These are phyloP conservation scores for Leucophenga varia DNA, from an alignment of 1,140 invertebrate genomes.

Conservation along the genomic window DNA sequence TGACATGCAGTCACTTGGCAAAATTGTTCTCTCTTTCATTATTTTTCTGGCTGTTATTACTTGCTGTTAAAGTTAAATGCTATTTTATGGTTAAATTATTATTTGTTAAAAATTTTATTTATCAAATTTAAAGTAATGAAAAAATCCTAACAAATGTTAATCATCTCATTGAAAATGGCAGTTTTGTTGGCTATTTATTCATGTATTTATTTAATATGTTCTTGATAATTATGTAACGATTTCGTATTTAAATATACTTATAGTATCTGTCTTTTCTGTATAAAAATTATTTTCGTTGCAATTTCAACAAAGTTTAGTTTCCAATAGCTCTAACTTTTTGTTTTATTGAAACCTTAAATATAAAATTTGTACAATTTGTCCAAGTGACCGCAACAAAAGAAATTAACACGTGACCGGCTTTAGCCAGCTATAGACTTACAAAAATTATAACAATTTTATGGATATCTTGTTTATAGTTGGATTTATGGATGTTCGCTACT, in stretches of 20 bases:
- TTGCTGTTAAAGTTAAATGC: no score
- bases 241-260: no score
- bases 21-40: conserved; percentile 8
- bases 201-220: conserved; percentile 22
- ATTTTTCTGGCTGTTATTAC: conserved; percentile 19
- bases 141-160: conserved; percentile 38
- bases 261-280: no score
- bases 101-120: conserved; percentile 35
- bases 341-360: conserved; percentile 38
- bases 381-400: conserved; percentile 38
- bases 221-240: not conserved
- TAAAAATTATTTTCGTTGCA: not conserved
- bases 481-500: no score
- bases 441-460: no score
- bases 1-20: no score
- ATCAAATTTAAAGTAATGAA: conserved; percentile 40
- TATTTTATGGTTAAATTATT: no score
- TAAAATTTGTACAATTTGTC: conserved; percentile 26
- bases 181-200: conserved; percentile 44
- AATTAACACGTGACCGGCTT: conserved; percentile 18
- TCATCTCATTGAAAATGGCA: conserved; percentile 37
- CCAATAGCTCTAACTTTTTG: no score
- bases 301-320: no score
- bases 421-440: no score
- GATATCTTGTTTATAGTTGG: no score